Evolutionary conservation across 1,140 invertebrate species (phyloP), one percentile per base, ranked within the genome.

Genomic region (Zaprionus gabonicus): DNA sequence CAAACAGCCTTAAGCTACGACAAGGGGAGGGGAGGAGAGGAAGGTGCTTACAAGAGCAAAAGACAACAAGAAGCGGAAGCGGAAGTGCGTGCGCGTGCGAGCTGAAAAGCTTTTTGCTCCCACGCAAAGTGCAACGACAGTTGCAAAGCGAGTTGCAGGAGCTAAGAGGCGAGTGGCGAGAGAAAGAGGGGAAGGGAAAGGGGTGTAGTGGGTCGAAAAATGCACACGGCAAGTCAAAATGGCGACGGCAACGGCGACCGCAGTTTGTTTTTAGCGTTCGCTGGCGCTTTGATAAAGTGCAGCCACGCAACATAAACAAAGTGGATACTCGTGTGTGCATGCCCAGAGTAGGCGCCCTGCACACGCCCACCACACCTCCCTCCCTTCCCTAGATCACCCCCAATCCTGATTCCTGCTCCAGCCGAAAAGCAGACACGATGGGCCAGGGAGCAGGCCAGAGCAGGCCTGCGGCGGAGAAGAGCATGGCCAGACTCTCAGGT

Each of bases 221-320:
- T 70, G 51, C 65, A 53, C 25, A 27, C 34, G 51, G 31, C 46
- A 82, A 83, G 83, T 87, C 70, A 75, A 82, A 82, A 72, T 88
- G 77, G 77, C 80, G 74, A 55, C 59, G 71, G 69, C 67, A 73
- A 86, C 59, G 71, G 69, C 67, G 77, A 86, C 83, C 83, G 65
- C 83, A 83, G 80, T 78, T 81, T 81, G 73, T 81, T 88, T 87
- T 88, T 78, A 80, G 71, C 78, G 64, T 71, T 65, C 38, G 78
- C 71, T 41, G 68, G 72, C 74, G 71, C 81, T 87, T 88, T 87
- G 84, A 83, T 87, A 87, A 88, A 88, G 84, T 88, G 84, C 84
- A 88, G 78, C 80, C 78, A 78, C 75, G 78, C 81, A 83, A 79
- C 84, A 88, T 88, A 88, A 88, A 88, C 84, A 88, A 88, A 84